Conservation (phyloP, 2,797 vertebrate genomes). For the Helicolenus hilgendorfi region DNA sequence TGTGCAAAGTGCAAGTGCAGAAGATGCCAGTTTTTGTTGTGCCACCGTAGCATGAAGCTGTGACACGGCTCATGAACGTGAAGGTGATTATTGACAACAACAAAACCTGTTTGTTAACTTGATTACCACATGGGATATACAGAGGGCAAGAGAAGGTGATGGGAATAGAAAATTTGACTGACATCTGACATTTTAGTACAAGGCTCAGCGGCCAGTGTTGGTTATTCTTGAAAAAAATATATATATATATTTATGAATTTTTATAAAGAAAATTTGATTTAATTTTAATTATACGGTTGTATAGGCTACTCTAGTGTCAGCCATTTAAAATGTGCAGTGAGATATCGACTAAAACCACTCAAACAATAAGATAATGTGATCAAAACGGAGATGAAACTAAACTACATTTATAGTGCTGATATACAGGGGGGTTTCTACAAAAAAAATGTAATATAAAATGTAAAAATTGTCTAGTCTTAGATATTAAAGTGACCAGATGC, state of each 20-base stretch:
- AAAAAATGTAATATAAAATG: neutral
- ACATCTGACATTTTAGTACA: neutral
- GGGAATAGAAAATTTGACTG: neutral
- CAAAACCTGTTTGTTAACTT: slow-evolving; percentile 46
- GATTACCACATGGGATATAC: neutral
- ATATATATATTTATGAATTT: no score
- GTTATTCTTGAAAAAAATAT: neutral
- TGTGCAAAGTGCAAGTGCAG: no score
- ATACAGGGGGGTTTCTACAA: no score
- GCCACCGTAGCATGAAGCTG: neutral
- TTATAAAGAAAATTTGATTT: neutral
- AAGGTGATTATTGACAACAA: neutral
- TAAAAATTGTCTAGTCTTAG: neutral
- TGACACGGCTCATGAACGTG: neutral
- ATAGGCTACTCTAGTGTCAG: neutral
- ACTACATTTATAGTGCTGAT: neutral
- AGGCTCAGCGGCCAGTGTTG: neutral
- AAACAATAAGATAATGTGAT: neutral
- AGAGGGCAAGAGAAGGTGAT: neutral
- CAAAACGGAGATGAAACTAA: neutral
- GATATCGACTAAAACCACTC: neutral
- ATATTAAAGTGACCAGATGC: neutral
- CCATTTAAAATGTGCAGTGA: neutral
- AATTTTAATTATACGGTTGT: neutral
- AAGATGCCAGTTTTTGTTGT: no score